A percentile compares a stretch with the other conserved stretches of the same genome.
Conservation (phyloP, 2,888 invertebrate genomes). For the Hybos culiciformis region DNA sequence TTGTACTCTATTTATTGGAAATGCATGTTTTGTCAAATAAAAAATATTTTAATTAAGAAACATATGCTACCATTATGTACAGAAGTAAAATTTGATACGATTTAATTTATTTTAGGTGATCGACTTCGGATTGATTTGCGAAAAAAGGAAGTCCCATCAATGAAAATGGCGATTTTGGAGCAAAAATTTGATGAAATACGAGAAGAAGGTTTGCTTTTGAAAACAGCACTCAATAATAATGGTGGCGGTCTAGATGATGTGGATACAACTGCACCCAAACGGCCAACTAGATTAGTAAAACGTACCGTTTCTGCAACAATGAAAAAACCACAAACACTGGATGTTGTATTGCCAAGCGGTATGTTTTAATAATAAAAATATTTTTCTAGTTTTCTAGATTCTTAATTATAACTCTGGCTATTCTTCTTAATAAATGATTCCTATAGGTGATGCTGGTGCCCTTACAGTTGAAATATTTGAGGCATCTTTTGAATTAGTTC, state of each 20-base stretch:
- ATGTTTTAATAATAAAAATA: slow-evolving; percentile 4
- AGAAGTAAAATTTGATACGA: not conserved
- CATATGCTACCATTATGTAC: not conserved
- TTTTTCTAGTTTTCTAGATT: not conserved
- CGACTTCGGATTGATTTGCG: slow-evolving; percentile 67
- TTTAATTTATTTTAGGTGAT: slow-evolving; percentile 43
- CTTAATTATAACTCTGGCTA: not conserved
- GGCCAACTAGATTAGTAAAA: slow-evolving; percentile 38
- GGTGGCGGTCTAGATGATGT: slow-evolving; percentile 37
- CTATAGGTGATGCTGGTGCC: slow-evolving; percentile 55
- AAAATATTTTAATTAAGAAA: not conserved
- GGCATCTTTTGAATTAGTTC: slow-evolving; percentile 69
- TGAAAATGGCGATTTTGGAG: slow-evolving; percentile 55
- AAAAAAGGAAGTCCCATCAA: slow-evolving; percentile 63
- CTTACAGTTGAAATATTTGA: slow-evolving; percentile 82
- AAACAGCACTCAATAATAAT: slow-evolving; percentile 44
- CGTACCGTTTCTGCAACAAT: slow-evolving; percentile 31
- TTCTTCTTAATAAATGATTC: not conserved
- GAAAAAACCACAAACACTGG: slow-evolving; percentile 25
- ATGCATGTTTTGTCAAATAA: not conserved
- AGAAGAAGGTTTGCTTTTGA: slow-evolving; percentile 62
- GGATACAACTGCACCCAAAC: slow-evolving; percentile 31
- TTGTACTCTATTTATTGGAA: too few relatives aligned
- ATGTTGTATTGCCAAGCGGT: slow-evolving; percentile 14
- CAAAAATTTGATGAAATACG: slow-evolving; percentile 78